phyloP scores from a whole-genome alignment of 2,113 vertebrate genomes.

The Gambusia holbrooki region DNA sequence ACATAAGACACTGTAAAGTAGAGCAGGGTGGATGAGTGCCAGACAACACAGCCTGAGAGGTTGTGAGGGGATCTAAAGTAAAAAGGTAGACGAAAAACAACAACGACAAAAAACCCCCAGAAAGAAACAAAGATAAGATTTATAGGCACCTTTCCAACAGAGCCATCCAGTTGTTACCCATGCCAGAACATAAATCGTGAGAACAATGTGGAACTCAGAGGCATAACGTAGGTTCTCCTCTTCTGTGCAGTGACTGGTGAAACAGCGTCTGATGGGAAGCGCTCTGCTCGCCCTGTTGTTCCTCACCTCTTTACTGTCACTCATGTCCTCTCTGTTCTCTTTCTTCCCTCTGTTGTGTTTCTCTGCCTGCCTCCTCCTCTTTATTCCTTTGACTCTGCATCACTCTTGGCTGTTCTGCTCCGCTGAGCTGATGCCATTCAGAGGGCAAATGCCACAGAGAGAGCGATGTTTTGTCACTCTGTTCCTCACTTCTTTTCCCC shows the following conservation, averaged over 20 bases:
- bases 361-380: conserved; percentile 19
- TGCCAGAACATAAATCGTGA: conserved; percentile 73
- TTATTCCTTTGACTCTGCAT: conserved; percentile 39
- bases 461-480: conserved; percentile 57
- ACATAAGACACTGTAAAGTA: conserved; percentile 51
- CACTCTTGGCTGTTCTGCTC: conserved; percentile 54
- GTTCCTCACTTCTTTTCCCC: conserved; percentile 34
- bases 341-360: conserved; percentile 30
- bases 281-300: conserved; percentile 41
- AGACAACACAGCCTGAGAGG: conserved; percentile 39
- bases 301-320: conserved; percentile 51
- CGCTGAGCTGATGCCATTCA: conserved; percentile 60
- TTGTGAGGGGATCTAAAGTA: conserved; percentile 45
- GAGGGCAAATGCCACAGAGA: conserved; percentile 69
- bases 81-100: conserved; percentile 20
- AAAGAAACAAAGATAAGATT: conserved; percentile 79
- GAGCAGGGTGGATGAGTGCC: conserved; percentile 50
- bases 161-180: conserved; percentile 72
- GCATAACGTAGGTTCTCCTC: conserved; percentile 74
- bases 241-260: conserved; percentile 58
- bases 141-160: conserved; percentile 76
- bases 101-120: conserved; percentile 11
- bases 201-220: conserved; percentile 60
- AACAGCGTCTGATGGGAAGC: conserved; percentile 58
- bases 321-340: conserved; percentile 39